These are phyloP conservation scores for Rhadina sibilatrix DNA, from an alignment of 2,113 vertebrate genomes.

Conservation along the genomic window DNA sequence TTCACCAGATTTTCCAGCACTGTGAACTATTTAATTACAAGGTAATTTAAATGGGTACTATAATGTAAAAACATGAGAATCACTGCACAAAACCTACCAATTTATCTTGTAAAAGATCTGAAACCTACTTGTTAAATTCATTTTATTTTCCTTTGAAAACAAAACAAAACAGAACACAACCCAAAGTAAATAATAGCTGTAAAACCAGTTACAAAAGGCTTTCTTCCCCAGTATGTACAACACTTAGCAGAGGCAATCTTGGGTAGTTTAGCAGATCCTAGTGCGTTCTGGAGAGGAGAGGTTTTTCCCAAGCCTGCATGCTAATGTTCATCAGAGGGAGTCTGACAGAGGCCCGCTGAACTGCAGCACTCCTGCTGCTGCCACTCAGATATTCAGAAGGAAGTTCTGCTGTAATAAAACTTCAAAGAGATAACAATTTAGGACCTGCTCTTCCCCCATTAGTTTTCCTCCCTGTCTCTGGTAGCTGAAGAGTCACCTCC, in stretches of 20 bases:
- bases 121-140: constrained; percentile 65
- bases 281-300: background rate
- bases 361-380: background rate
- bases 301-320: background rate
- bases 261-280: background rate
- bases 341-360: background rate
- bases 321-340: constrained; percentile 11
- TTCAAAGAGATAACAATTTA: background rate
- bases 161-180: constrained; percentile 20
- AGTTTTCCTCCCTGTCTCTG: background rate
- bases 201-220: constrained; percentile 52
- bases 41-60: constrained; percentile 48
- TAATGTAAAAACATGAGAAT: constrained; percentile 61
- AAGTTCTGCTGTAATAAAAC: constrained; percentile 39
- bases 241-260: background rate
- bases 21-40: constrained; percentile 9
- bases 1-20: constrained; percentile 47
- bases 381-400: background rate
- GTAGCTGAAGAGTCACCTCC: background rate
- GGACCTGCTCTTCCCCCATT: background rate
- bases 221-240: constrained; percentile 8
- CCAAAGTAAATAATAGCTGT: constrained; percentile 34
- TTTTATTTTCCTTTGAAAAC: constrained; percentile 67
- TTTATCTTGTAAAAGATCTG: constrained; percentile 50
- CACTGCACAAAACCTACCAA: constrained; percentile 9